phyloP scores from a whole-genome alignment of 2,888 invertebrate species.

The Nephrotoma appendiculata region DNA sequence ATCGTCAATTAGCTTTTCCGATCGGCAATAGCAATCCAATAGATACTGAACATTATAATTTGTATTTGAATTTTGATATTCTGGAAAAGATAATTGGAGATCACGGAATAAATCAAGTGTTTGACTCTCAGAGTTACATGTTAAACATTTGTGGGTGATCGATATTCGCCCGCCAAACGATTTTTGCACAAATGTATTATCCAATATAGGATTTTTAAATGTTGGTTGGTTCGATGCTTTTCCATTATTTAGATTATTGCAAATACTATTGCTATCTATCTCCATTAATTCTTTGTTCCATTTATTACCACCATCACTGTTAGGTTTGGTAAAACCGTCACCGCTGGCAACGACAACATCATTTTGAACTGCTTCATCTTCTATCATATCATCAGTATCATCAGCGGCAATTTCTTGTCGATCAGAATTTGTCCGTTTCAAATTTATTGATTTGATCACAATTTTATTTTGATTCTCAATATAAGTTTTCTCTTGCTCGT shows the following conservation, averaged over 20 bases:
- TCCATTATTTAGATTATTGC: background rate
- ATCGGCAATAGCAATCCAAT: slow-evolving; percentile 60
- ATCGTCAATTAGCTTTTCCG: slow-evolving; percentile 63
- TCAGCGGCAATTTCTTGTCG: background rate
- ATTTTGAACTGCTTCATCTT: background rate
- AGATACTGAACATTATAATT: slow-evolving; percentile 58
- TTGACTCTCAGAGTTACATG: slow-evolving; percentile 55
- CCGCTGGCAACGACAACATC: background rate
- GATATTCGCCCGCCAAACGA: slow-evolving; percentile 64
- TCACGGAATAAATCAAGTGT: slow-evolving; percentile 69
- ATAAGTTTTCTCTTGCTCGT: slow-evolving; percentile 50
- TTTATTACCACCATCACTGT: background rate
- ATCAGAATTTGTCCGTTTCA: background rate
- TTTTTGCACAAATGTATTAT: slow-evolving; percentile 36
- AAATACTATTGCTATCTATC: background rate
- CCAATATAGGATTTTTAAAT: background rate
- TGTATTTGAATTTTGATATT: slow-evolving; percentile 20
- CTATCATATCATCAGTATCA: background rate
- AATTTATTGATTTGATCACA: background rate
- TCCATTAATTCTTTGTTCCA: slow-evolving; percentile 5
- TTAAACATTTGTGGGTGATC: slow-evolving; percentile 58
- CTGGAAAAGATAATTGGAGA: slow-evolving; percentile 61
- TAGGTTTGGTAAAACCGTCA: background rate
- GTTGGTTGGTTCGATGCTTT: background rate
- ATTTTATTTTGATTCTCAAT: background rate